Evolutionary conservation across 2,888 invertebrate species (phyloP).

Genomic region (Lasioglossum pauxillum): DNA sequence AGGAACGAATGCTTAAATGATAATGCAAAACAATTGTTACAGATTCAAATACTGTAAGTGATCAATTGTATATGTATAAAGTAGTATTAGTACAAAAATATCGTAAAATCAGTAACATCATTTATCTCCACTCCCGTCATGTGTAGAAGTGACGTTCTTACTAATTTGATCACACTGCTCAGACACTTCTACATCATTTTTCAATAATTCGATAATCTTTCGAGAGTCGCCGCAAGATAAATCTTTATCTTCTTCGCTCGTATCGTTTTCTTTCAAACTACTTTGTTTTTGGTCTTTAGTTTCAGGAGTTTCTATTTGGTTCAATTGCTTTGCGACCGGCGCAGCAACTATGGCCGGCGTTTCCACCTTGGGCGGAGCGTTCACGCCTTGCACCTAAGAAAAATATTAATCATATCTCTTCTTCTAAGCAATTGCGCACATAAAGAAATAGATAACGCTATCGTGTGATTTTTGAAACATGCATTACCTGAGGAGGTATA

Average conservation of each 20-base stretch:
- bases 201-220: neutral
- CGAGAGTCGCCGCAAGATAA: constrained; percentile 25
- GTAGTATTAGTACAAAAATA: neutral
- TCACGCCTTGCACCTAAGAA: constrained; percentile 5
- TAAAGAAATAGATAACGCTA: neutral
- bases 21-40: neutral
- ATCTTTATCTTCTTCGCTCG: neutral
- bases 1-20: neutral
- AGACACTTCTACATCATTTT: neutral
- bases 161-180: neutral
- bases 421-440: neutral
- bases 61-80: neutral
- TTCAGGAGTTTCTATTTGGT: neutral
- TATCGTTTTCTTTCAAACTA: neutral
- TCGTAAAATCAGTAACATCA: constrained; percentile 16
- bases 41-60: neutral
- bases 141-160: neutral
- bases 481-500: constrained; percentile 67
- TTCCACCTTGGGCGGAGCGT: neutral
- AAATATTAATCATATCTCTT: neutral
- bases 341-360: neutral
- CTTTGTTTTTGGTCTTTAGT: neutral
- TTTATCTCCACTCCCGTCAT: constrained; percentile 27
- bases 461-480: neutral
- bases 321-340: neutral